Evolutionary conservation across 2,888 invertebrate genomes (phyloP).

Genomic region (Dicranocentrus wangi): DNA sequence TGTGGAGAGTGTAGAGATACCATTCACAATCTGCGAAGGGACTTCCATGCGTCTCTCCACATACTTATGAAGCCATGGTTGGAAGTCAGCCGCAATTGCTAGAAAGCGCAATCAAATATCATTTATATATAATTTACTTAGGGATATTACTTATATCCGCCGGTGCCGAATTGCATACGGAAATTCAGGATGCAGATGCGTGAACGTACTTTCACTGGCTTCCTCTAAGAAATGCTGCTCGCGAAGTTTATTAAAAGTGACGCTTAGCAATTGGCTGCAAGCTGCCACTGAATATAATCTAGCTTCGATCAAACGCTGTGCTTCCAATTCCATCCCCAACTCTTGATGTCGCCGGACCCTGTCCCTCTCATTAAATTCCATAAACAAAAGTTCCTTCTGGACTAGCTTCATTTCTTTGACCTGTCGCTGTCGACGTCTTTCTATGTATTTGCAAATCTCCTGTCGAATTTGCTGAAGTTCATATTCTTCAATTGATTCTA

Average conservation of each 20-base stretch:
- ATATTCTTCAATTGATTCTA: conserved; percentile 36
- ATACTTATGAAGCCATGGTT: conserved; percentile 4
- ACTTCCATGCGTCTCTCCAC: background rate
- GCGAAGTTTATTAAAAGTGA: background rate
- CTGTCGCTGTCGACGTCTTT: conserved; percentile 9
- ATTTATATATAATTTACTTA: background rate
- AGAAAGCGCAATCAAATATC: background rate
- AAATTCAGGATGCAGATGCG: background rate
- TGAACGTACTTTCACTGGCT: background rate
- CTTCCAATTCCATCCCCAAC: conserved; percentile 1
- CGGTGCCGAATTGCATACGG: too few relatives aligned
- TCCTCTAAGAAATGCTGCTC: conserved; percentile 4
- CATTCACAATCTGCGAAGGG: conserved; percentile 11
- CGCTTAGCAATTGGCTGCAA: background rate
- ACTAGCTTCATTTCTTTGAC: background rate
- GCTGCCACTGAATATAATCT: background rate
- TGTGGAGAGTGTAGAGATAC: background rate
- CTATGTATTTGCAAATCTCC: background rate
- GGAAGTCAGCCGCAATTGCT: conserved; percentile 8
- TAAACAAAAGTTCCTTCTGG: background rate
- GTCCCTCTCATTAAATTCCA: conserved; percentile 2
- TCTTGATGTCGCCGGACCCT: background rate
- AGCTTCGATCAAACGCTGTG: conserved; percentile 11
- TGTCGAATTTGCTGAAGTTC: conserved; percentile 15
- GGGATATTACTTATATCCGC: too few relatives aligned